Percentiles rank a stretch among this genome's conserved stretches.
phyloP scores from a whole-genome alignment of 2,888 invertebrate species.

The Hyalella azteca region DNA sequence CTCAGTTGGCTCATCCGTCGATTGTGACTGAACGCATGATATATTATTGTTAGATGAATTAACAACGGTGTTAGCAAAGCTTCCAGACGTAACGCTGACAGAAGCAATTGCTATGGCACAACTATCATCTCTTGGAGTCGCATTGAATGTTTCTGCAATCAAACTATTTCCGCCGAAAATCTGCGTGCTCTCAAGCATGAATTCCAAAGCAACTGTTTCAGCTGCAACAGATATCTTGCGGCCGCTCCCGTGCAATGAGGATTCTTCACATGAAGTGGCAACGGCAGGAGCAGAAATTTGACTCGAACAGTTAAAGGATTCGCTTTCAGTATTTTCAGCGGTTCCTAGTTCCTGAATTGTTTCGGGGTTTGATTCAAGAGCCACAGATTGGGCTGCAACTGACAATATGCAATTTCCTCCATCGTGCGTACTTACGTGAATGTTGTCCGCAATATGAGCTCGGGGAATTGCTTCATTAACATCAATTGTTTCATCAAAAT shows the following conservation, averaged over 20 bases:
- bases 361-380: not conserved
- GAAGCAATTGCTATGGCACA: not conserved
- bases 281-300: not conserved
- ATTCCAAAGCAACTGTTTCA: constrained; percentile 4
- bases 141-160: not conserved
- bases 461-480: not conserved
- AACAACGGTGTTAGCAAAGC: not conserved
- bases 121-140: not conserved
- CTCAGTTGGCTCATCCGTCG: not conserved
- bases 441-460: not conserved
- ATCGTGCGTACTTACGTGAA: not conserved
- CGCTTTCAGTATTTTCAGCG: not conserved
- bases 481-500: not conserved
- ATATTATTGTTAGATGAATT: not conserved
- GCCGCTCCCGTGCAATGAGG: not conserved
- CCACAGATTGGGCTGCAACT: not conserved
- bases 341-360: not conserved
- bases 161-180: not conserved
- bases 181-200: constrained; percentile 7
- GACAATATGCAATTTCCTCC: not conserved
- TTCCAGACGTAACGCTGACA: not conserved
- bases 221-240: constrained; percentile 20
- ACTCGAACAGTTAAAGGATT: not conserved
- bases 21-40: not conserved
- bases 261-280: not conserved